Evolutionary conservation across 2,797 vertebrate genomes (phyloP).

Genomic region (Octomys mimax): DNA sequence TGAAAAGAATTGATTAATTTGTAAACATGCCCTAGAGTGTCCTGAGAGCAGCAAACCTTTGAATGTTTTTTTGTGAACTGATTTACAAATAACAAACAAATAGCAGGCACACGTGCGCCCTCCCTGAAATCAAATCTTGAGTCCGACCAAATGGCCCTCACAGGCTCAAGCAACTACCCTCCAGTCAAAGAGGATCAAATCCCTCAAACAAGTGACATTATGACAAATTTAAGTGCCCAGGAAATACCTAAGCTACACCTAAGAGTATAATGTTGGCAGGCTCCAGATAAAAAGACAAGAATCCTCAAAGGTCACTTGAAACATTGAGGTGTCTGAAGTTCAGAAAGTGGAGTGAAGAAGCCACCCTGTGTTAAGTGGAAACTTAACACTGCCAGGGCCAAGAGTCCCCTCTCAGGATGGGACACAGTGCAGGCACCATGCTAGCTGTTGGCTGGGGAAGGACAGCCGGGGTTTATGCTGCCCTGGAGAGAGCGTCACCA

Average conservation of each 20-base stretch:
- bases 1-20: slow-evolving; percentile 71
- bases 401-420: not conserved
- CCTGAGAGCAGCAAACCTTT: slow-evolving; percentile 64
- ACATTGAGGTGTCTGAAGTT: not conserved
- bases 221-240: not conserved
- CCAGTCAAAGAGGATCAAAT: not conserved
- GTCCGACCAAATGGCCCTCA: slow-evolving; percentile 22
- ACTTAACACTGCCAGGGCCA: not conserved
- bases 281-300: slow-evolving; percentile 57
- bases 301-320: slow-evolving; percentile 7
- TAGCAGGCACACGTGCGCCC: not conserved
- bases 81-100: slow-evolving; percentile 61
- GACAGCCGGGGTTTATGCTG: not conserved
- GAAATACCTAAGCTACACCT: not conserved
- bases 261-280: not conserved
- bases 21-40: slow-evolving; percentile 74
- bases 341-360: not conserved
- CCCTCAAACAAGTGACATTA: not conserved
- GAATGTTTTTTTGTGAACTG: slow-evolving; percentile 72
- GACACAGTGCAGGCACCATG: not conserved
- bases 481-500: not conserved
- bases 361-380: no score
- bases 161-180: not conserved
- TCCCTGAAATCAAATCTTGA: slow-evolving; percentile 56
- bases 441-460: not conserved